Percentiles rank a stretch among this genome's conserved stretches.
Conservation (phyloP, 2,888 invertebrate genomes). For the Minunthozetes semirufus region DNA sequence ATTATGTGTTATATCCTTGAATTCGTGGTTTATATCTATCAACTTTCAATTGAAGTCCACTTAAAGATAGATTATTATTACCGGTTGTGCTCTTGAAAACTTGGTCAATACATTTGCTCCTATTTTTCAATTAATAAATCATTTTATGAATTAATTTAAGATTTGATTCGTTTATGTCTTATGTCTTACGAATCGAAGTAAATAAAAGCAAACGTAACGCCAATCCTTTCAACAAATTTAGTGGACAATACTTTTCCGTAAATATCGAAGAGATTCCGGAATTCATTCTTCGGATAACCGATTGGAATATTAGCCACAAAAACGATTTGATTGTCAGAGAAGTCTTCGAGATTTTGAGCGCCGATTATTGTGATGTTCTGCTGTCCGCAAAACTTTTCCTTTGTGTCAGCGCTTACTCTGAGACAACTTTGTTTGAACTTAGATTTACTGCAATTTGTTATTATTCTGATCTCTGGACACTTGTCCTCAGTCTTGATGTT, state of each 20-base stretch:
- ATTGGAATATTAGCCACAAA: constrained; percentile 6
- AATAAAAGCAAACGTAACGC: constrained; percentile 2
- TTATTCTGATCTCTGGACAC: neutral
- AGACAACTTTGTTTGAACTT: neutral
- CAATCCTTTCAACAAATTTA: constrained; percentile 3
- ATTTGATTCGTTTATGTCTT: too few species aligned
- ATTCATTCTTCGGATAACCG: neutral
- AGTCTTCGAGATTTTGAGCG: neutral
- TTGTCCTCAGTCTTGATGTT: neutral
- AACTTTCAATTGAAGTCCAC: too few species aligned
- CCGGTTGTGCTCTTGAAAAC: too few species aligned
- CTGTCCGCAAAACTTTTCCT: neutral
- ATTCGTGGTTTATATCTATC: too few species aligned
- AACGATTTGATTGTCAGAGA: neutral
- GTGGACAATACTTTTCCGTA: constrained; percentile 2
- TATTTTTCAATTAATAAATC: too few species aligned
- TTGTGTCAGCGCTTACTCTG: neutral
- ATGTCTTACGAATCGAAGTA: neutral
- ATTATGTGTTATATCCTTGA: too few species aligned
- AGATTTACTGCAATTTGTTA: neutral
- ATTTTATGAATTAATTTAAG: too few species aligned
- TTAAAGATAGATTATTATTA: too few species aligned
- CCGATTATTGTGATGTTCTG: constrained; percentile 19
- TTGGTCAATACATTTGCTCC: too few species aligned
- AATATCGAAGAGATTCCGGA: neutral